These are phyloP conservation scores for Scatophagus argus DNA, from an alignment of 2,113 vertebrate genomes.

Conservation along the genomic window DNA sequence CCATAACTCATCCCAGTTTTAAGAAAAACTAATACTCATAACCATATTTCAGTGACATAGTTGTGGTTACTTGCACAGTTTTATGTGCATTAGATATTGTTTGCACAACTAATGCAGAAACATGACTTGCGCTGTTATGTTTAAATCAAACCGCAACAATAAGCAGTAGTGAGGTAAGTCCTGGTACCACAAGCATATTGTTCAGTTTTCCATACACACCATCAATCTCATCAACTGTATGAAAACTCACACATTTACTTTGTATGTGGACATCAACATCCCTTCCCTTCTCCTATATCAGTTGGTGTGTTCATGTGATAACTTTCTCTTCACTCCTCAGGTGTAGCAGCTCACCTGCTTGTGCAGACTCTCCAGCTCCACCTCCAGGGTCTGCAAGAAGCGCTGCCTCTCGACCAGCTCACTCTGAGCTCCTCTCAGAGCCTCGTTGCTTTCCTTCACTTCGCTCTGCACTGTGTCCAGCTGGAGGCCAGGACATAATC, in stretches of 20 bases:
- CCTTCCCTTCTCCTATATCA: too few species aligned
- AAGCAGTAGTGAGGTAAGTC: background rate
- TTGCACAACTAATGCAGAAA: constrained; percentile 25
- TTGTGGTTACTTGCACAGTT: constrained; percentile 16
- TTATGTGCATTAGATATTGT: constrained; percentile 1
- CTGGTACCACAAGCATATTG: background rate
- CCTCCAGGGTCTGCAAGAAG: constrained; percentile 84
- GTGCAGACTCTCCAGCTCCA: constrained; percentile 86
- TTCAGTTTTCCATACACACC: background rate
- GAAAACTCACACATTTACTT: background rate
- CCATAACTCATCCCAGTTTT: constrained; percentile 9
- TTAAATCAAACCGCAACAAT: background rate
- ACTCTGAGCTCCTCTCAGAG: constrained; percentile 77
- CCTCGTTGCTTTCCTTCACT: constrained; percentile 84
- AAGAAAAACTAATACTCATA: background rate
- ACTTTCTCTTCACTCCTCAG: background rate
- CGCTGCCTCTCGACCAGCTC: constrained; percentile 85
- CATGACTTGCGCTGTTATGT: background rate
- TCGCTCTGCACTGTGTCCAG: constrained; percentile 83
- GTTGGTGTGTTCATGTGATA: background rate
- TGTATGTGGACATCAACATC: background rate
- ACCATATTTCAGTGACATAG: background rate
- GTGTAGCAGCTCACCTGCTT: constrained; percentile 80
- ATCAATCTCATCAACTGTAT: background rate
- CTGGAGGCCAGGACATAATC: constrained; percentile 48